A percentile compares a stretch with the other conserved stretches of the same genome.
Evolutionary conservation across 2,888 invertebrate genomes (phyloP).

Genomic region (Brachypterus glaber): DNA sequence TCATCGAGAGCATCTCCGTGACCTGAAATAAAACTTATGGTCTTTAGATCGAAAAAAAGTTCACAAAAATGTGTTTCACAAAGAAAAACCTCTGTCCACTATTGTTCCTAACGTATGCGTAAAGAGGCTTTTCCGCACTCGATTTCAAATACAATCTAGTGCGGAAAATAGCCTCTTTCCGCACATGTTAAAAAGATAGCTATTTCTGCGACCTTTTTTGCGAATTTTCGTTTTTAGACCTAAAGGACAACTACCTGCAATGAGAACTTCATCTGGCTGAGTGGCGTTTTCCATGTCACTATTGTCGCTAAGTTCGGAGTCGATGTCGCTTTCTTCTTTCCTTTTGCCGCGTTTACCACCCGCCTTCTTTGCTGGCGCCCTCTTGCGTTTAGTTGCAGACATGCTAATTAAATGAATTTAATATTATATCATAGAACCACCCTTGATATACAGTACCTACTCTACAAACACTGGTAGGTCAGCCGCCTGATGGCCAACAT

Average conservation of each 20-base stretch:
- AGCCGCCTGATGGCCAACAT: not conserved
- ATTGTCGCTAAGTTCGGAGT: constrained; percentile 39
- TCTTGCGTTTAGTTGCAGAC: constrained; percentile 38
- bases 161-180: too few species aligned
- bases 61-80: too few species aligned
- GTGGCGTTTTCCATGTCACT: constrained; percentile 36
- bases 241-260: too few species aligned
- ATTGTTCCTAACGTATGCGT: too few species aligned
- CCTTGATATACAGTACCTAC: not conserved
- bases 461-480: not conserved
- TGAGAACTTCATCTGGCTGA: constrained; percentile 46
- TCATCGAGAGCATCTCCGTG: constrained; percentile 48
- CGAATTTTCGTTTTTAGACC: too few species aligned
- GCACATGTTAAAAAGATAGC: too few species aligned
- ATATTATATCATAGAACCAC: not conserved
- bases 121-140: too few species aligned
- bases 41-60: too few species aligned
- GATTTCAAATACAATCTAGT: too few species aligned
- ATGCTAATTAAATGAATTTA: constrained; percentile 7
- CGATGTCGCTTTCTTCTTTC: constrained; percentile 39
- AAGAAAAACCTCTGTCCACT: too few species aligned
- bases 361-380: constrained; percentile 34
- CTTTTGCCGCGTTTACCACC: constrained; percentile 34
- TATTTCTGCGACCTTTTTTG: too few species aligned
- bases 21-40: too few species aligned